Base-by-base conservation (phyloP, 2,113 vertebrate genomes). In the Acanthochromis polyacanthus region DNA sequence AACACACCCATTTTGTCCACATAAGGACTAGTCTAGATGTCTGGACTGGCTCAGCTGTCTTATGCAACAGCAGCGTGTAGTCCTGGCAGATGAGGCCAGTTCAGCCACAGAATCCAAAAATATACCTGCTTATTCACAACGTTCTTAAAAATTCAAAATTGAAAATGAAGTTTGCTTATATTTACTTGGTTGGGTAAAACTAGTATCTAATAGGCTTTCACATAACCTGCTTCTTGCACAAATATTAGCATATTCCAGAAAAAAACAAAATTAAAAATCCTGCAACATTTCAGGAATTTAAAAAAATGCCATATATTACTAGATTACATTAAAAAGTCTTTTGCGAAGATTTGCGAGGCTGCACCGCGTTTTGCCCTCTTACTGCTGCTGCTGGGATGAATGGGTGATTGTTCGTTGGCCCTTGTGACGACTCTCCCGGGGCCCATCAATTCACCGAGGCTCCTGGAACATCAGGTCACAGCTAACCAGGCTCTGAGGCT, bases 391-490 rank as follows among this genome's bases (percentile, higher is more conserved):
- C 17, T 16, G 71, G 73, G 71, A 93, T 93, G 92, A 93, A 93
- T 93, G 87, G 89, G 71, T 91, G 89, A 92, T 92, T 91, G 89
- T 91, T 88, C 64, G 48, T 78, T 77, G 77, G 75, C 80, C 81
- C 48, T 60, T 81, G 48, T 87, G 88, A 92, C 46, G 75, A 75
- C 84, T 91, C 91, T 90, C 90, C 59, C 40, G 91, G 89, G 91
- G 75, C 93, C 84, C 91, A 90, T 93, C 91, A 93, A 89, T 93
- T 91, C 76, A 53, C 63, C 0, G 59, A 87, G 87, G 73, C 91
- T 91, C 88, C 84, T 89, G 86, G 86, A 92, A 92, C 89, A 93
- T 92, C 91, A 91, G 89, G 90, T 91, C 88, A 90, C 56, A 82
- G 78, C 81, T 84, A 89, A 82, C 75, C 83, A 66, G 73, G 73